Evolutionary conservation across 2,797 vertebrate species (phyloP).

Genomic region (Spea hammondii): DNA sequence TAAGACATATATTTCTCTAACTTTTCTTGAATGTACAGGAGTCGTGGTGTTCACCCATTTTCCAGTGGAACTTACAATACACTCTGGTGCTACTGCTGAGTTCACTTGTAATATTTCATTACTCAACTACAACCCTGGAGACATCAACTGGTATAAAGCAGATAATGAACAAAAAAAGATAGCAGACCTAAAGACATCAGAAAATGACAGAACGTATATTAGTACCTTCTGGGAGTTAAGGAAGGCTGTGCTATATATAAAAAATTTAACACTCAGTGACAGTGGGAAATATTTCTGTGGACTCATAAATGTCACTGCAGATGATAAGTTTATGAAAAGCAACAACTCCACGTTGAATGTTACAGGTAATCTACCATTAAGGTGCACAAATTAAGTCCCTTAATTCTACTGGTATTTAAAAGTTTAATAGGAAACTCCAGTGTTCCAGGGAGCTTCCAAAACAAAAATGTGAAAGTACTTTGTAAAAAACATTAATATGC

Average conservation of each 20-base stretch:
- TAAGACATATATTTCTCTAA: too few relatives aligned
- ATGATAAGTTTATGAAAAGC: constrained; percentile 46
- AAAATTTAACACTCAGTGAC: constrained; percentile 57
- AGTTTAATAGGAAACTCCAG: too few relatives aligned
- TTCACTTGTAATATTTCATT: constrained; percentile 38
- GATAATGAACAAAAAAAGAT: constrained; percentile 4
- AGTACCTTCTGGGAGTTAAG: not conserved
- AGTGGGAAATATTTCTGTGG: constrained; percentile 60
- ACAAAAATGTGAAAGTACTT: too few relatives aligned
- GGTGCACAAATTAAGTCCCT: too few relatives aligned
- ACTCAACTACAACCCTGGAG: not conserved
- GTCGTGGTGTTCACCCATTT: constrained; percentile 1
- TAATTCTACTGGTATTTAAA: too few relatives aligned
- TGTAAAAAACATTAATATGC: too few relatives aligned
- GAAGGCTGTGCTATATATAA: constrained; percentile 50
- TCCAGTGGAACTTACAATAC: not conserved
- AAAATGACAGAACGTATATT: constrained; percentile 3
- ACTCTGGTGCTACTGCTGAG: constrained; percentile 9
- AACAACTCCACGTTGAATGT: constrained; percentile 53
- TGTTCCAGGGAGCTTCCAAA: too few relatives aligned
- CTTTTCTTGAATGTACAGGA: not conserved
- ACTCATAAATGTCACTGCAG: constrained; percentile 33
- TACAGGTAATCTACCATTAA: constrained; percentile 55
- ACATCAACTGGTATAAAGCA: constrained; percentile 33
- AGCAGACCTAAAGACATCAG: constrained; percentile 6